Evolutionary conservation across 2,797 vertebrate species (phyloP).

Genomic region (Lophotriccus pileatus): DNA sequence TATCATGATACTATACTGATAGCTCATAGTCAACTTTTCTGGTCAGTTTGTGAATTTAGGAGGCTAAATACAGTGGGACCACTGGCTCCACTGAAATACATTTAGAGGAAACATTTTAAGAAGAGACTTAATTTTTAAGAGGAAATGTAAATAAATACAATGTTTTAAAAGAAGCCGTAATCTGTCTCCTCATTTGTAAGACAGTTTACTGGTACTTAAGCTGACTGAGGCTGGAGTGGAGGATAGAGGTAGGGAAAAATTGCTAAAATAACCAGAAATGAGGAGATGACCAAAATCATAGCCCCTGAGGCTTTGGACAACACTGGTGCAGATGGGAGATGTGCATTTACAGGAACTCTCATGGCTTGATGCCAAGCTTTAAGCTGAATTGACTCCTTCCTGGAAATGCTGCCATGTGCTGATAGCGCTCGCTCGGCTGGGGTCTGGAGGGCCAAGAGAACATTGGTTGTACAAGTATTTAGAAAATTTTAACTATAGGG

Average conservation of each 20-base stretch:
- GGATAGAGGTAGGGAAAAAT: background rate
- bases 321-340: rapidly evolving
- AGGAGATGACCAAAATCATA: background rate
- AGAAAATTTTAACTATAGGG: background rate
- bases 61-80: background rate
- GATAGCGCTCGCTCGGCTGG: background rate
- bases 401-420: background rate
- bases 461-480: background rate
- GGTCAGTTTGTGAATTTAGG: background rate
- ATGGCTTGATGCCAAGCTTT: rapidly evolving
- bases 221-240: background rate
- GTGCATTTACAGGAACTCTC: background rate
- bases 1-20: background rate
- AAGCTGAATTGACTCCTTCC: background rate
- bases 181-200: background rate
- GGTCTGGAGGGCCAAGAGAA: background rate
- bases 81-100: background rate
- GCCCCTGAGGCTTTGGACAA: background rate
- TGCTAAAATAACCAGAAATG: background rate
- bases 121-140: background rate
- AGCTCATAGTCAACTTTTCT: background rate
- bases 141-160: background rate
- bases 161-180: background rate
- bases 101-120: background rate
- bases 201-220: background rate